These are phyloP conservation scores for Chirona hameri DNA, from an alignment of 2,888 invertebrate species.

Conservation along the genomic window DNA sequence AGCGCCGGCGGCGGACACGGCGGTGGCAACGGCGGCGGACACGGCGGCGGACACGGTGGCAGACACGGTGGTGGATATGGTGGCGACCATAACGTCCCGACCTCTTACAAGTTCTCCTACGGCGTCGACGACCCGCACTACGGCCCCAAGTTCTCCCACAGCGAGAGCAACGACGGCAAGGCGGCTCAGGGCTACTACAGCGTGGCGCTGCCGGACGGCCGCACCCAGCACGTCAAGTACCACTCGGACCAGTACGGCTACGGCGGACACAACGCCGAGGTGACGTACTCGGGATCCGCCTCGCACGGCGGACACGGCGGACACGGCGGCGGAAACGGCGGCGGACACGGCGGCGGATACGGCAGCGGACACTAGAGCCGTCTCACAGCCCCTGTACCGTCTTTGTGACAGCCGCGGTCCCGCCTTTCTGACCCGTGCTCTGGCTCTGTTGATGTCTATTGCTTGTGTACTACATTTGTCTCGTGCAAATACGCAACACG, in stretches of 20 bases:
- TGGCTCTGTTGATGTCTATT: too few relatives aligned
- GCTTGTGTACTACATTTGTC: too few relatives aligned
- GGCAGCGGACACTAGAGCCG: too few relatives aligned
- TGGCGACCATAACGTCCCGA: neutral
- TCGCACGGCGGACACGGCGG: neutral
- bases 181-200: constrained; percentile 36
- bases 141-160: constrained; percentile 30
- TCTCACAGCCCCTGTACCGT: too few relatives aligned
- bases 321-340: too few relatives aligned
- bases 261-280: constrained; percentile 3
- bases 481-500: too few relatives aligned
- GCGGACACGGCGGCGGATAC: too few relatives aligned
- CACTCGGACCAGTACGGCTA: neutral
- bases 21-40: too few relatives aligned
- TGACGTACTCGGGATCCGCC: neutral
- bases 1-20: neutral
- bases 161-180: constrained; percentile 36
- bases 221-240: constrained; percentile 37
- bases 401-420: too few relatives aligned
- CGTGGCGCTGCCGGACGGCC: constrained; percentile 38
- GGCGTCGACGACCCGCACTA: constrained; percentile 34
- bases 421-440: too few relatives aligned
- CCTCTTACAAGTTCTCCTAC: constrained; percentile 33
- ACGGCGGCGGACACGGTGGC: neutral
- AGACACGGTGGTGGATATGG: neutral